Base-by-base conservation (phyloP, 2,888 invertebrate genomes). In the Trichogramma evanescens region DNA sequence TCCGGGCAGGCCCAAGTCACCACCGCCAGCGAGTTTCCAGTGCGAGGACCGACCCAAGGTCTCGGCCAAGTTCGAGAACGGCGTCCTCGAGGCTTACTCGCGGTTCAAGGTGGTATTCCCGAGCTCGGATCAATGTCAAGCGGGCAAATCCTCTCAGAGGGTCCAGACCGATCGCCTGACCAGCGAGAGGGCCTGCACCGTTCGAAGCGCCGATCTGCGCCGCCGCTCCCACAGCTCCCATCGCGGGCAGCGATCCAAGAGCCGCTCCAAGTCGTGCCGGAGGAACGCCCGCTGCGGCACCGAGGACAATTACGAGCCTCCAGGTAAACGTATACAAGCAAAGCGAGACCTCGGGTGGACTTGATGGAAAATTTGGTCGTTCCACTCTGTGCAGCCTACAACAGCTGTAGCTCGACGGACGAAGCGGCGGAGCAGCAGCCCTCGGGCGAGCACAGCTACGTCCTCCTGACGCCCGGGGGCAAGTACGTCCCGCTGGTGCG, bases 61-160 rank as follows among this genome's bases (percentile, higher is more conserved):
- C 0, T 57, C 50, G 2, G 54, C 61, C 6, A 50, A 38, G 5
- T 63, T 59, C 43, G 63, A 65, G 48, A 59, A 65, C 45, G 61
- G 62, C 9, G 61, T 61, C 4, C 53, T 65, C 38, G 66, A 66
- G 38, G 63, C 65, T 6, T 61, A 59, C 52, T 66, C 66, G 9
- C 58, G 57, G 43, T 65, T 66, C 56, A 65, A 63, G 48, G 53
- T 66, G 6, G 55, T 60, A 4, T 61, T 66, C 38, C 63, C 63
- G 13, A 26, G 26, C 26, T n/a, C 50, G 38, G 9, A 9, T 4
- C 43, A 10, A 4, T 6, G 43, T 44, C 6, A 26, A 8, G 42
- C 38, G 13, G 46, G 41, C 13, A 26, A 6, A 6, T 4, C 46
- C 9, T 7, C 52, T 39, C 55, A 42, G 3, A 2, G n/a, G 0